Percentiles rank a stretch among this genome's conserved stretches.
Conservation (phyloP, 1,140 invertebrate species). For the Drosophila rufa region DNA sequence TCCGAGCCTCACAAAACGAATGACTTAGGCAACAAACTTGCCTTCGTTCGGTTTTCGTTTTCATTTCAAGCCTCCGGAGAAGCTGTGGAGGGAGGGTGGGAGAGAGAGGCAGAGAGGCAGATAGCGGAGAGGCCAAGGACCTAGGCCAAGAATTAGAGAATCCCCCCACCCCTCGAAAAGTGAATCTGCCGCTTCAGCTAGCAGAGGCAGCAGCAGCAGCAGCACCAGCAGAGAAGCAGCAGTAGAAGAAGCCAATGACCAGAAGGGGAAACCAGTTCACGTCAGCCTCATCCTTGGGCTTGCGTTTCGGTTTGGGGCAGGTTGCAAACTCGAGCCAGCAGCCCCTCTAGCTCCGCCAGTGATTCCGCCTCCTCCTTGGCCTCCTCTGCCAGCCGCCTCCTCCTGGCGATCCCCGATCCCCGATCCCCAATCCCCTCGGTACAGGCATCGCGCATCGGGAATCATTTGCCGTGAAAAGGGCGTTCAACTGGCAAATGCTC, state of each 20-base stretch:
- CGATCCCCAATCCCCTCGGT: constrained; percentile 22
- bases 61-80: constrained; percentile 58
- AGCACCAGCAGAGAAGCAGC: not conserved
- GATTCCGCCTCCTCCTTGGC: constrained; percentile 4
- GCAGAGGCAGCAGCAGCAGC: constrained; percentile 29
- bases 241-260: constrained; percentile 51
- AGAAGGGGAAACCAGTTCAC: constrained; percentile 62
- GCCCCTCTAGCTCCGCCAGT: constrained; percentile 31
- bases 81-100: constrained; percentile 13
- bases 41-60: constrained; percentile 77
- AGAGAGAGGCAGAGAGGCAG: constrained; percentile 4
- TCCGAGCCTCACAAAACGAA: constrained; percentile 58
- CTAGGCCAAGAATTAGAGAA: constrained; percentile 62
- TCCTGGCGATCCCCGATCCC: not conserved
- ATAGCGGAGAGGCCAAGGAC: constrained; percentile 19
- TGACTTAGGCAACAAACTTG: constrained; percentile 84
- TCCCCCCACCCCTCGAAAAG: constrained; percentile 65
- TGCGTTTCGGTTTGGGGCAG: constrained; percentile 51
- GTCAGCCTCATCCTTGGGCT: constrained; percentile 53
- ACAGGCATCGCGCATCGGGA: constrained; percentile 62
- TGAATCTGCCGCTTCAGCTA: constrained; percentile 79
- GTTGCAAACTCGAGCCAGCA: constrained; percentile 33
- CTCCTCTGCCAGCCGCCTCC: too few species aligned
- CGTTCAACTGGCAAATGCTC: constrained; percentile 83
- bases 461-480: constrained; percentile 85